Evolutionary conservation across 2,888 invertebrate species (phyloP).

Genomic region (Allygus modestus): DNA sequence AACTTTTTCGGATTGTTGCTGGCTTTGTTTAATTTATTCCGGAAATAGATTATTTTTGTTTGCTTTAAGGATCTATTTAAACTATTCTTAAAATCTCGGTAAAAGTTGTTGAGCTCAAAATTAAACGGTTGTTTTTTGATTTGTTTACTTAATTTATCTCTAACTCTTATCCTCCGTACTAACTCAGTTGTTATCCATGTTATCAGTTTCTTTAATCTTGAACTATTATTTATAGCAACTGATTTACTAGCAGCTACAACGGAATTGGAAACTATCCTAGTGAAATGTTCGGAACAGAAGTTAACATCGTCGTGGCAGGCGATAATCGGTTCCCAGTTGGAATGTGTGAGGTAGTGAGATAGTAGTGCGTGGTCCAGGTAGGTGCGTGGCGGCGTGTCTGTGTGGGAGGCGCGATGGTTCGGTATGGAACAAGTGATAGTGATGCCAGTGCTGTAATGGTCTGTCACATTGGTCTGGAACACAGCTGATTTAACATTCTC

Average conservation of each 20-base stretch:
- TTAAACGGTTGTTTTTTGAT: conserved; percentile 51
- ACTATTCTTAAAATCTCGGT: conserved; percentile 29
- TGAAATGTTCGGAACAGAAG: conserved; percentile 23
- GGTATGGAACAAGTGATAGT: not conserved
- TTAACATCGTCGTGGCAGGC: conserved; percentile 29
- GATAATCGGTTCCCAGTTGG: conserved; percentile 10
- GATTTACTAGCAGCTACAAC: not conserved
- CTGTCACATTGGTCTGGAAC: conserved; percentile 31
- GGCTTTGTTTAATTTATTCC: conserved; percentile 10
- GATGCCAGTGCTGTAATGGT: conserved; percentile 49
- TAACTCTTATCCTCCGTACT: conserved; percentile 4
- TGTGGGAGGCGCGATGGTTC: not conserved
- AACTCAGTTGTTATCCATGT: conserved; percentile 48
- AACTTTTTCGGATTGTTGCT: conserved; percentile 25
- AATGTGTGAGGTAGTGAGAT: conserved; percentile 17
- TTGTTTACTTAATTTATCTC: conserved; percentile 42
- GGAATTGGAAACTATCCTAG: conserved; percentile 1
- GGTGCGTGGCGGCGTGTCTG: not conserved
- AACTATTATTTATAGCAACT: not conserved
- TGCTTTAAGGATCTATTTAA: conserved; percentile 29
- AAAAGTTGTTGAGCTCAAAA: not conserved
- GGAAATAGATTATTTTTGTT: conserved; percentile 41
- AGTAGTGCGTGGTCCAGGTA: conserved; percentile 4
- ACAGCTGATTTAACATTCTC: conserved; percentile 3
- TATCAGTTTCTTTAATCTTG: conserved; percentile 35